A percentile compares a stretch with the other conserved stretches of the same genome.
Evolutionary conservation across 2,797 vertebrate genomes (phyloP).

Genomic region (Toxotes lorentzi): DNA sequence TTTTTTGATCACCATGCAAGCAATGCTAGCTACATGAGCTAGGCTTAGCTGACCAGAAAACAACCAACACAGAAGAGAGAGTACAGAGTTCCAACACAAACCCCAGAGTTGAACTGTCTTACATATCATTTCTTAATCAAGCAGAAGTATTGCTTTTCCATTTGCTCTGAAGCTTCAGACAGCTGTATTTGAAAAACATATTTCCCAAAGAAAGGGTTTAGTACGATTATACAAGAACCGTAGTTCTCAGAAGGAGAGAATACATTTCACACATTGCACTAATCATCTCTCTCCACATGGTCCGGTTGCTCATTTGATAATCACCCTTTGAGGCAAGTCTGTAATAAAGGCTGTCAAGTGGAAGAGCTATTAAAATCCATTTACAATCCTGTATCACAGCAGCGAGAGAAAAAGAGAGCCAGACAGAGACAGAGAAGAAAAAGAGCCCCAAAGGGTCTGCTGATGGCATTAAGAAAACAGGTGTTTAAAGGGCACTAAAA

Average conservation of each 20-base stretch:
- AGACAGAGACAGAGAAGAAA: slow-evolving; percentile 29
- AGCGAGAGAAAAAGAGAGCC: slow-evolving; percentile 14
- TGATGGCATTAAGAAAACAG: slow-evolving; percentile 32
- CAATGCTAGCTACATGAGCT: background rate
- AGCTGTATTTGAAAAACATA: slow-evolving; percentile 16
- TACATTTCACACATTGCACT: slow-evolving; percentile 39
- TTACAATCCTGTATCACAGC: slow-evolving; percentile 48
- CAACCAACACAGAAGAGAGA: background rate
- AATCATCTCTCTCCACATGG: slow-evolving; percentile 58
- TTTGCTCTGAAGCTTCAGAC: slow-evolving; percentile 32
- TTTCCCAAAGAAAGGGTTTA: slow-evolving; percentile 44
- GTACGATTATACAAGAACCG: slow-evolving; percentile 34
- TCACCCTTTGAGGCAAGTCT: slow-evolving; percentile 62
- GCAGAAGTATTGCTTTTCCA: slow-evolving; percentile 29
- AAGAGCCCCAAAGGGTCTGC: slow-evolving; percentile 18
- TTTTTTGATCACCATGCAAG: background rate
- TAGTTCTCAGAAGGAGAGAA: slow-evolving; percentile 60
- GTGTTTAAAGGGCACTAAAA: slow-evolving; percentile 44
- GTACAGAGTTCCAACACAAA: background rate
- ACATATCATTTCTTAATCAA: slow-evolving; percentile 16
- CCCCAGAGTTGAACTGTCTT: background rate
- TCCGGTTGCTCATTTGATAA: slow-evolving; percentile 62
- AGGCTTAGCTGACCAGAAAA: background rate
- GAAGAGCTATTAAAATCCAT: slow-evolving; percentile 74
- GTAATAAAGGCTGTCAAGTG: slow-evolving; percentile 70